A percentile compares a stretch with the other conserved stretches of the same genome.
phyloP scores from a whole-genome alignment of 2,113 vertebrate species.

The Helogale parvula region DNA sequence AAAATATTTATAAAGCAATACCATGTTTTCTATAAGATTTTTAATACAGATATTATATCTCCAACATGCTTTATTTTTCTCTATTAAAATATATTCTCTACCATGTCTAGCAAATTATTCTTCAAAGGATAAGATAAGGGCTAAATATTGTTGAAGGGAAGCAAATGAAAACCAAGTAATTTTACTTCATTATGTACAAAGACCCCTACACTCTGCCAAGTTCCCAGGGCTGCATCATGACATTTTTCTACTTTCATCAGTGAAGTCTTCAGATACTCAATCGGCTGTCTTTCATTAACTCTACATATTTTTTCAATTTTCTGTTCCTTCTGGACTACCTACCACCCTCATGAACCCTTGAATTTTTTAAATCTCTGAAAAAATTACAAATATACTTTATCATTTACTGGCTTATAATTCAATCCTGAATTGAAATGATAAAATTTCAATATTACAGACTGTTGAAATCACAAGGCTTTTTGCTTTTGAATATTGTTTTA shows the following conservation, averaged over 20 bases:
- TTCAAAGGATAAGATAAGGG: not conserved
- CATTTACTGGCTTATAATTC: not conserved
- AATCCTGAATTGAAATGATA: not conserved
- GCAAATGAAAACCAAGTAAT: not conserved
- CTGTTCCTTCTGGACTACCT: not conserved
- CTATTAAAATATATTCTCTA: not conserved
- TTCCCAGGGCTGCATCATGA: not conserved
- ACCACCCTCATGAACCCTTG: not conserved
- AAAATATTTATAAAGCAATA: not conserved
- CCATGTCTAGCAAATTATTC: not conserved
- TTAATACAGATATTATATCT: not conserved
- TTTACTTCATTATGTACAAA: not conserved
- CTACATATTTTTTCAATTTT: not conserved
- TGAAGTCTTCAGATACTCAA: not conserved
- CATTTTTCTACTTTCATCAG: not conserved
- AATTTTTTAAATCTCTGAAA: not conserved
- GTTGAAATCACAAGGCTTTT: not conserved
- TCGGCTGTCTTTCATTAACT: not conserved
- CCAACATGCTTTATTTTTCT: not conserved
- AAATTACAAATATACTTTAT: not conserved
- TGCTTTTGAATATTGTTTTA: not conserved
- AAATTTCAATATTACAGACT: not conserved
- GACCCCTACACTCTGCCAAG: no score
- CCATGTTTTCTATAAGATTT: not conserved
- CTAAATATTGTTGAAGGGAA: not conserved